Base-by-base conservation (phyloP, 2,888 invertebrate genomes). In the Synergus itoensis region DNA sequence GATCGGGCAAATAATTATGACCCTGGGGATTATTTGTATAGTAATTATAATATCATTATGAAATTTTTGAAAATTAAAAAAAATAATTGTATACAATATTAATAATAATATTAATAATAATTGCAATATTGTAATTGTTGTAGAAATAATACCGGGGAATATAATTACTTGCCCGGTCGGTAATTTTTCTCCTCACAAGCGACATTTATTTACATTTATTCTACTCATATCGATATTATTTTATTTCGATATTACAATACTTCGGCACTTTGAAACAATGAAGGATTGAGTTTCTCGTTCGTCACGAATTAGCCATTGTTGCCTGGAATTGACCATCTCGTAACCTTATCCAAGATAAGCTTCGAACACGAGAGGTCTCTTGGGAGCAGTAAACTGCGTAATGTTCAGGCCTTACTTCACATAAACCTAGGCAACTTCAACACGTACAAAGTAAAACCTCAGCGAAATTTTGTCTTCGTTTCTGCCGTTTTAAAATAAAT, bases 381-480 rank as follows among this genome's bases (percentile, higher is more conserved):
- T 45, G 45, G 45, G 67, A 67, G 18, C 67, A 12, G 43, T 67
- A 67, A 67, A 45, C 43, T 67, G 41, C 21, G 67, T 67, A 67
- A 67, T 67, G 67, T 12, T 12, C 67, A 67, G 67, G 67, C 21
- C 67, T 67, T 41, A 67, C 67, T n/a, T 67, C 45, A 67, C 67
- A 67, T 67, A 67, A 67, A 45, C 21, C 45, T 45, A 45, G 14
- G 45, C 67, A 45, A 21, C 67, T 45, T 67, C 21, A 67, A 67
- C 79, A 41, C 43, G 73, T 16, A 41, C 84, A 85, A 86, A 88
- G 85, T 84, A 86, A 87, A 87, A 87, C 84, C 86, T 87, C 87
- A 86, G 88, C 88, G 76, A 82, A 86, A 84, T 80, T 81, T 63
- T 36, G 28, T 60, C 21, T 43, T 67, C 8, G 21, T 1, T 28